Evolutionary conservation across 2,113 vertebrate genomes (phyloP).

Genomic region (Chaetura pelagica): DNA sequence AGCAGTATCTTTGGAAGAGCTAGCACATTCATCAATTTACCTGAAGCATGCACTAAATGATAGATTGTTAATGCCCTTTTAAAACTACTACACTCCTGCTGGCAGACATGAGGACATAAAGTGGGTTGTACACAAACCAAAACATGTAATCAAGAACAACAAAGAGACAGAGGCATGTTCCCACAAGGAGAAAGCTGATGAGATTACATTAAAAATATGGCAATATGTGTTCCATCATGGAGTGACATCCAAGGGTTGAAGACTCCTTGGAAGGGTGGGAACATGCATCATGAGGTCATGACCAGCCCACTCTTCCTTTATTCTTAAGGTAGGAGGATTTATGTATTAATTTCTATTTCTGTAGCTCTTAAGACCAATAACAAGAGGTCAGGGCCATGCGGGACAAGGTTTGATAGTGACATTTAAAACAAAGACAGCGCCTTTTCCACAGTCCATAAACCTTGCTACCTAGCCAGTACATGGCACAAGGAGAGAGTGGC

Average conservation of each 20-base stretch:
- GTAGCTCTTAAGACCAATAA: neutral
- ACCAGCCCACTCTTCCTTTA: neutral
- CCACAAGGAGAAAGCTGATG: neutral
- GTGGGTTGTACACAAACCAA: neutral
- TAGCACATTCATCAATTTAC: neutral
- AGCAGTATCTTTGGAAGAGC: neutral
- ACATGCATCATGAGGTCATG: neutral
- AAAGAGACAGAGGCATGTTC: neutral
- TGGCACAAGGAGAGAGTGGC: neutral
- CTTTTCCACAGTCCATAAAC: neutral
- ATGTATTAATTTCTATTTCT: constrained; percentile 29
- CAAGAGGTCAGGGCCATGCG: constrained; percentile 8
- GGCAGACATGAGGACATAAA: neutral
- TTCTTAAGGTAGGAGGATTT: constrained; percentile 6
- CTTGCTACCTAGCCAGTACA: neutral
- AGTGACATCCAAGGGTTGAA: neutral
- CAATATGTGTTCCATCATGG: neutral
- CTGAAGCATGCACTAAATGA: neutral
- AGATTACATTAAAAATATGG: neutral
- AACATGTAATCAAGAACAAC: neutral
- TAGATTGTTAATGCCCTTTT: neutral
- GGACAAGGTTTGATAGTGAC: neutral
- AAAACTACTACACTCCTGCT: neutral
- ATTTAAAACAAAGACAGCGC: neutral
- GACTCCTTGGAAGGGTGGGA: neutral